Percentiles rank a stretch among this genome's conserved stretches.
Evolutionary conservation across 2,113 vertebrate species (phyloP).

Genomic region (Melanerpes aurifrons): DNA sequence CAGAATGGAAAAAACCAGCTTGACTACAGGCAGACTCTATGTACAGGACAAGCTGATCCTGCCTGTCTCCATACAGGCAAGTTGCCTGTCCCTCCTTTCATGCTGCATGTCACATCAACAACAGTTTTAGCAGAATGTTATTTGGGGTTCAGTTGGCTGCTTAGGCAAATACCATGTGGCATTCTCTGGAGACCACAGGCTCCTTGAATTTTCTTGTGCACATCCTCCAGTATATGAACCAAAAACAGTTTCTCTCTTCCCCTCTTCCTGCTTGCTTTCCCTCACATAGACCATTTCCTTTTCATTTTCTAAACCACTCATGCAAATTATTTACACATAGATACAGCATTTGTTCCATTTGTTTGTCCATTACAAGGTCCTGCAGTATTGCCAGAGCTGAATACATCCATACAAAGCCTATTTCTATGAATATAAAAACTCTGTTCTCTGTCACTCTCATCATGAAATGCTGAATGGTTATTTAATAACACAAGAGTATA

Average conservation of each 20-base stretch:
- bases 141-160: not conserved
- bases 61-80: not conserved
- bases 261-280: not conserved
- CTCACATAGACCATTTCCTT: not conserved
- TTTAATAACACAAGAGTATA: not conserved
- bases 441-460: not conserved
- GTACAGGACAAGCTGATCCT: not conserved
- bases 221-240: not conserved
- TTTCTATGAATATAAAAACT: not conserved
- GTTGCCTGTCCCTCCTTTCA: not conserved
- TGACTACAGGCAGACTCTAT: not conserved
- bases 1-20: not conserved
- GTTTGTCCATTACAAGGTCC: not conserved
- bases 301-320: not conserved
- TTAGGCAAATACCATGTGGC: not conserved
- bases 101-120: not conserved
- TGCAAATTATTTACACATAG: not conserved
- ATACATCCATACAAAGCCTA: constrained; percentile 25
- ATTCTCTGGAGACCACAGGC: not conserved
- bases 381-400: constrained; percentile 1
- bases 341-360: not conserved
- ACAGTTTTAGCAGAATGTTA: not conserved
- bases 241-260: not conserved
- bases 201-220: not conserved
- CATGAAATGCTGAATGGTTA: not conserved